phyloP scores from a whole-genome alignment of 1,140 invertebrate genomes.

The Drosophila mauritiana region DNA sequence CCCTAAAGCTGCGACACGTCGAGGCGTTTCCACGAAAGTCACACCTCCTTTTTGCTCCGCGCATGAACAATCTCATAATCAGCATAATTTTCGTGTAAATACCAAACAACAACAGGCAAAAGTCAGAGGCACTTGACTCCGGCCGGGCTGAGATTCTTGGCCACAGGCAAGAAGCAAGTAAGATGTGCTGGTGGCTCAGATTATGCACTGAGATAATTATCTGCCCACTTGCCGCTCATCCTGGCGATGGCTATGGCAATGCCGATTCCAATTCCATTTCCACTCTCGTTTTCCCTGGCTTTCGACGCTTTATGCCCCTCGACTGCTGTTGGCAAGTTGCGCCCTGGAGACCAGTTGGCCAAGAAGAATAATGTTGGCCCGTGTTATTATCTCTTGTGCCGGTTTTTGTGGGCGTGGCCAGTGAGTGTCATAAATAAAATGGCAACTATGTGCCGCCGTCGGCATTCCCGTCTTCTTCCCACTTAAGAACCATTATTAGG shows the following conservation, averaged over 20 bases:
- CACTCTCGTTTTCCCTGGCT: constrained; percentile 21
- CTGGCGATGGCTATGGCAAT: constrained; percentile 32
- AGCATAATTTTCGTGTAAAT: constrained; percentile 77
- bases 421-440: constrained; percentile 83
- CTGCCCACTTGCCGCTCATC: constrained; percentile 46
- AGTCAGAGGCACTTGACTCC: constrained; percentile 25
- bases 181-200: constrained; percentile 59
- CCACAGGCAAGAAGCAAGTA: constrained; percentile 30
- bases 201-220: constrained; percentile 79
- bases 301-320: constrained; percentile 71
- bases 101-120: constrained; percentile 27
- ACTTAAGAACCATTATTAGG: constrained; percentile 77
- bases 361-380: constrained; percentile 66
- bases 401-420: constrained; percentile 66
- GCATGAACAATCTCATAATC: constrained; percentile 73
- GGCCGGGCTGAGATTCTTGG: constrained; percentile 56
- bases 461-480: constrained; percentile 1
- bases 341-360: constrained; percentile 75
- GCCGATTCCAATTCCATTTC: constrained; percentile 37
- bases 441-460: constrained; percentile 58
- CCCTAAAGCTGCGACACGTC: constrained; percentile 45
- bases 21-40: constrained; percentile 36
- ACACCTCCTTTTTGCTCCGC: constrained; percentile 33
- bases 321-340: constrained; percentile 74
- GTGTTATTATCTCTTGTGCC: constrained; percentile 67